These are phyloP conservation scores for Sturnira hondurensis DNA, from an alignment of 2,113 vertebrate species.

Conservation along the genomic window DNA sequence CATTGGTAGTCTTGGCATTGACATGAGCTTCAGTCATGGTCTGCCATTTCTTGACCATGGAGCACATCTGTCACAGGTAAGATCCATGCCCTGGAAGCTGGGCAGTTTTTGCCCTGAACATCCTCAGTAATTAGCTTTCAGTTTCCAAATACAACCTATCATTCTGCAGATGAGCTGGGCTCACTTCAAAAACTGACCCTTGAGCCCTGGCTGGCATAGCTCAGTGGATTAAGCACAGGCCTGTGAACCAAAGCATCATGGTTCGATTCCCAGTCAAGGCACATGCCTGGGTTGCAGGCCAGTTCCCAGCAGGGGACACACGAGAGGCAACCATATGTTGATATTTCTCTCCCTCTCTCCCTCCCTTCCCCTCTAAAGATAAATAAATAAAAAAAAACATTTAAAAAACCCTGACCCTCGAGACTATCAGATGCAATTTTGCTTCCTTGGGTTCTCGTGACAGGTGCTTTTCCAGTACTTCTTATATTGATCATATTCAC, in stretches of 20 bases:
- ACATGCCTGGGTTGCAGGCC: no score
- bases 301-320: no score
- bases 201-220: no score
- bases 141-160: neutral
- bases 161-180: neutral
- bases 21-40: neutral
- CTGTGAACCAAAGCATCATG: no score
- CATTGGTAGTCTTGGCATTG: neutral
- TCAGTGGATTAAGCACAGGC: no score
- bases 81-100: neutral
- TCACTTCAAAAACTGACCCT: neutral
- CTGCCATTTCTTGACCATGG: neutral
- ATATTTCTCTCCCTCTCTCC: no score
- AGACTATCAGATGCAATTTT: no score
- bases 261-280: no score
- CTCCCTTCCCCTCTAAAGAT: no score
- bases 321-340: no score
- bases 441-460: neutral
- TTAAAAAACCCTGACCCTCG: no score
- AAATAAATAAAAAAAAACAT: no score
- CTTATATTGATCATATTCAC: neutral
- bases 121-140: neutral
- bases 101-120: neutral
- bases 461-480: neutral
- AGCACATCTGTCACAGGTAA: neutral